Evolutionary conservation across 2,797 vertebrate genomes (phyloP).

Genomic region (Cygnus olor): DNA sequence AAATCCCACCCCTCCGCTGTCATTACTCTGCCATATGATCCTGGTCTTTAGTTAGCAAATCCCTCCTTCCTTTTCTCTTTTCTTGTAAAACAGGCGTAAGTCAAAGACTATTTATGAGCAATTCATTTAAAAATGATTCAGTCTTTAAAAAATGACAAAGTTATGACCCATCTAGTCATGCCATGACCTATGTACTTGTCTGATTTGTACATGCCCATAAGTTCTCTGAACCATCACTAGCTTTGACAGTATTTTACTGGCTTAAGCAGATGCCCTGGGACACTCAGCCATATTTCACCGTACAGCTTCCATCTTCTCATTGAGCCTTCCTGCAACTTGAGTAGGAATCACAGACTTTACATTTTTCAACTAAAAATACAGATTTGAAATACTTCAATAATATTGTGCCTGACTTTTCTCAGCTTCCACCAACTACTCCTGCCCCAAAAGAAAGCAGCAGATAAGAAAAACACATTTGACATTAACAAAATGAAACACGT

Average conservation of each 20-base stretch:
- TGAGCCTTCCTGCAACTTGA: background rate
- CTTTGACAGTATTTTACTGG: background rate
- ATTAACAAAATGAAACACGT: background rate
- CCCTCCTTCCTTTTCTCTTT: background rate
- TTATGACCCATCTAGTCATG: background rate
- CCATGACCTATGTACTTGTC: background rate
- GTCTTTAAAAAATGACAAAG: background rate
- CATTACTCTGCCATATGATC: background rate
- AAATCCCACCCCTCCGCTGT: background rate
- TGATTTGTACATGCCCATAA: background rate
- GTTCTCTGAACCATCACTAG: background rate
- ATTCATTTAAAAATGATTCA: background rate
- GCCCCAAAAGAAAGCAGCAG: background rate
- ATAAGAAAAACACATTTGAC: background rate
- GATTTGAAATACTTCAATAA: background rate
- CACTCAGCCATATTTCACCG: background rate
- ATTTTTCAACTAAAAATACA: background rate
- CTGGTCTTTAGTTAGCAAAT: background rate
- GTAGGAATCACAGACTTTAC: background rate
- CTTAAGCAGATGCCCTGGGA: background rate
- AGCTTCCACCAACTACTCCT: background rate
- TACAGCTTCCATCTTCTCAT: background rate
- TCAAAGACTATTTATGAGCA: background rate
- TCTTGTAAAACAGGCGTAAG: background rate
- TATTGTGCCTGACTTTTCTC: background rate